phyloP scores from a whole-genome alignment of 2,113 vertebrate species.

The Camelus dromedarius region DNA sequence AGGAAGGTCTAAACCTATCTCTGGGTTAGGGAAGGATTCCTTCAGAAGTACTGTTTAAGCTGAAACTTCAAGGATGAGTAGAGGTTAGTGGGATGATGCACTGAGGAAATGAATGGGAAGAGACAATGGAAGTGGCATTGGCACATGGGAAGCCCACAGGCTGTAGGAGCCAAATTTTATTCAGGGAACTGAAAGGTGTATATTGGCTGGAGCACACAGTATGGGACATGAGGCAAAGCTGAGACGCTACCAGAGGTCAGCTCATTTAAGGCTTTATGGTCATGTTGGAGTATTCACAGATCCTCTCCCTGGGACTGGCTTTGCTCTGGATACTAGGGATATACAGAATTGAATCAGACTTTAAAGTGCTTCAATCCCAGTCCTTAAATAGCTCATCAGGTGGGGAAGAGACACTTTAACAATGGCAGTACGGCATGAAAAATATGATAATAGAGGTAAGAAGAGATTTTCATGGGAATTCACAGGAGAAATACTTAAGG shows the following conservation, averaged over 20 bases:
- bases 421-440: neutral
- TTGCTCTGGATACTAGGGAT: neutral
- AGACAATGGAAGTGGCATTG: neutral
- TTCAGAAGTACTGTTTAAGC: constrained; percentile 23
- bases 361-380: constrained; percentile 22
- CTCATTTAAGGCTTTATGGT: neutral
- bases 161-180: constrained; percentile 1
- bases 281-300: neutral
- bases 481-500: neutral
- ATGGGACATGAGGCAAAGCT: neutral
- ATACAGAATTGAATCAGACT: neutral
- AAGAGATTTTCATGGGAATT: constrained; percentile 39
- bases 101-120: neutral
- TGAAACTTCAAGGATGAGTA: constrained; percentile 19
- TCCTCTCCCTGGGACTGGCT: neutral
- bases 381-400: neutral
- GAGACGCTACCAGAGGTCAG: neutral
- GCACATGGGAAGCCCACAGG: neutral
- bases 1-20: neutral
- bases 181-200: neutral
- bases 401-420: neutral
- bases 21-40: neutral
- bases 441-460: neutral
- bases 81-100: constrained; percentile 5
- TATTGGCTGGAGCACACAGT: neutral